These are phyloP conservation scores for Chymomyza caudatula DNA, from an alignment of 2,888 invertebrate genomes.

Conservation along the genomic window DNA sequence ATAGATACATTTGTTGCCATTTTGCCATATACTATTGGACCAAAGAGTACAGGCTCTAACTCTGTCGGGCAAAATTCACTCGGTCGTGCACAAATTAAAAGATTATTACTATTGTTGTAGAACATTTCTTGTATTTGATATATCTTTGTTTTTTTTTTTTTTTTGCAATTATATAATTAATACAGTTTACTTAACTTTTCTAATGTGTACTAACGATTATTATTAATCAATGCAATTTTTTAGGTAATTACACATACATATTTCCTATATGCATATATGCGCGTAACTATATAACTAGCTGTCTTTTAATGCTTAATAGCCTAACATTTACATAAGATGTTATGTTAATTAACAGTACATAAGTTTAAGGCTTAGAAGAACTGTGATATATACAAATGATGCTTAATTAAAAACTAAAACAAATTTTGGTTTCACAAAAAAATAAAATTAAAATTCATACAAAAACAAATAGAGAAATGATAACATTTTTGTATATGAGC, in stretches of 20 bases:
- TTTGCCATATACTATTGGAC: too few species aligned
- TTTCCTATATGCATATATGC: slow-evolving; percentile 3
- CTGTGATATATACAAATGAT: slow-evolving; percentile 41
- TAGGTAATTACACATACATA: slow-evolving; percentile 26
- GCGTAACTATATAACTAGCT: slow-evolving; percentile 15
- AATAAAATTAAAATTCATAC: slow-evolving; percentile 3
- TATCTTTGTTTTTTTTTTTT: slow-evolving; percentile 20
- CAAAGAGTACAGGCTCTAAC: too few species aligned
- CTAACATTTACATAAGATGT: slow-evolving; percentile 47
- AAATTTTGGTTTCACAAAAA: slow-evolving; percentile 9
- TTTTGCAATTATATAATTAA: slow-evolving; percentile 13
- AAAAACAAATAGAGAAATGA: not conserved
- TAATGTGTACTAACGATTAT: slow-evolving; percentile 27
- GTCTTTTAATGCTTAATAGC: slow-evolving; percentile 23
- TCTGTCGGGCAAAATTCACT: too few species aligned
- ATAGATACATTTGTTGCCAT: too few species aligned
- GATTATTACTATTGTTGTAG: not conserved
- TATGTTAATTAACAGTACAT: slow-evolving; percentile 13
- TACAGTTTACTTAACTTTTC: slow-evolving; percentile 19
- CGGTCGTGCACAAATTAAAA: not conserved
- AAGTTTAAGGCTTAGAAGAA: slow-evolving; percentile 6
- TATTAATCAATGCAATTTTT: slow-evolving; percentile 28
- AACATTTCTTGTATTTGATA: slow-evolving; percentile 46
- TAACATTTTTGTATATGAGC: not conserved
- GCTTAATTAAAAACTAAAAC: slow-evolving; percentile 2